Conservation (phyloP, 2,888 invertebrate species). For the Lasioglossum zephyrum region DNA sequence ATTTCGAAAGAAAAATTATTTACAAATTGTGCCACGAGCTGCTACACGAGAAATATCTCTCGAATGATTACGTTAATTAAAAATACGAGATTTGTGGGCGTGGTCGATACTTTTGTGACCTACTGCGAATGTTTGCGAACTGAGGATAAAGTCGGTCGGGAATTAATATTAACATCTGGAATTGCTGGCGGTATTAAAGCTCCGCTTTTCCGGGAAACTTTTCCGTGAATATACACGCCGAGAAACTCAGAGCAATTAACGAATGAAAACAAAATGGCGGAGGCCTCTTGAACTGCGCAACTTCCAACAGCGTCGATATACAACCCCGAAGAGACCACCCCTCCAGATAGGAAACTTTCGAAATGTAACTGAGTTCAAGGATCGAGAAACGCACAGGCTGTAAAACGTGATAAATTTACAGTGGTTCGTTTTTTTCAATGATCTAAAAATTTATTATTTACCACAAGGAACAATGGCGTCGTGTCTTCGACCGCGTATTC, state of each 20-base stretch:
- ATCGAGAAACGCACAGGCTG: background rate
- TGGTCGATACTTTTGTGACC: background rate
- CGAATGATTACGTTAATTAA: background rate
- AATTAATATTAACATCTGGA: constrained; percentile 5
- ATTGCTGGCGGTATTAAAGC: background rate
- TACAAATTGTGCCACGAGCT: background rate
- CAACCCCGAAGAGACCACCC: background rate
- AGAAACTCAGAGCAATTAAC: background rate
- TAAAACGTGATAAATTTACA: background rate
- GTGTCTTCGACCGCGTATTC: background rate
- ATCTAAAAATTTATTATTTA: constrained; percentile 11
- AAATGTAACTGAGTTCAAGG: background rate
- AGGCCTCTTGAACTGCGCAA: constrained; percentile 1
- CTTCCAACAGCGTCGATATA: constrained; percentile 10
- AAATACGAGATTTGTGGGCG: background rate
- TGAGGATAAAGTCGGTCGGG: background rate
- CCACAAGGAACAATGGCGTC: constrained; percentile 18
- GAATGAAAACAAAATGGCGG: constrained; percentile 12
- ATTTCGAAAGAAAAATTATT: background rate
- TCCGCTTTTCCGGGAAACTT: background rate
- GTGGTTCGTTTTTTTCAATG: background rate
- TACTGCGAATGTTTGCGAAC: background rate
- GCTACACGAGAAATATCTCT: background rate
- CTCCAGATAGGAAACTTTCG: background rate
- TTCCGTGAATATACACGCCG: constrained; percentile 1